Percentiles rank a stretch among this genome's conserved stretches.
These are phyloP conservation scores for Tenualosa ilisha DNA, from an alignment of 2,797 vertebrate genomes.

Conservation along the genomic window DNA sequence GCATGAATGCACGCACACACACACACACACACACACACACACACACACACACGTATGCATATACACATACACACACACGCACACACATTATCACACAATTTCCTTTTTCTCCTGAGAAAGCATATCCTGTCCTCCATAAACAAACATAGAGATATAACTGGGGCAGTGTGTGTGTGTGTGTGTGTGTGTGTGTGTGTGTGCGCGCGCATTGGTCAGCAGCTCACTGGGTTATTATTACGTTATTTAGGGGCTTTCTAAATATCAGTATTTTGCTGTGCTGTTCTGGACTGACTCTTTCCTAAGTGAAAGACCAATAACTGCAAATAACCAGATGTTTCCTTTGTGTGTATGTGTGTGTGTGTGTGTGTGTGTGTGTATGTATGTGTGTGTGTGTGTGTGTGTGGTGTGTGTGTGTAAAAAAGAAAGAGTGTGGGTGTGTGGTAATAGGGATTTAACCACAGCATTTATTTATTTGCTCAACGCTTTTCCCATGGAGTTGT, in stretches of 20 bases:
- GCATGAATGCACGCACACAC: not conserved
- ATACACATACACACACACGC: constrained; percentile 37
- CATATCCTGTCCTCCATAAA: constrained; percentile 57
- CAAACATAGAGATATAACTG: constrained; percentile 51
- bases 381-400: not conserved
- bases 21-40: constrained; percentile 35
- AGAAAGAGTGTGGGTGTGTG: not conserved
- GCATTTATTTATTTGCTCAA: constrained; percentile 34
- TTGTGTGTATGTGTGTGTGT: not conserved
- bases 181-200: not conserved
- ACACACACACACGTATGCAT: constrained; percentile 21
- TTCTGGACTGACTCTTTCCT: not conserved
- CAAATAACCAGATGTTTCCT: constrained; percentile 20
- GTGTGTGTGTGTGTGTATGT: not conserved
- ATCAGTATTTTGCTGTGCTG: not conserved
- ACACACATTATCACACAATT: too few relatives aligned
- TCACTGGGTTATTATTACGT: not conserved
- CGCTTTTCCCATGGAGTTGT: constrained; percentile 32
- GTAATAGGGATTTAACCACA: constrained; percentile 6
- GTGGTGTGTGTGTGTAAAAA: not conserved
- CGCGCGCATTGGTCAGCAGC: not conserved
- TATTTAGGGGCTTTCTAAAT: not conserved
- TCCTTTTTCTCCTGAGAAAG: constrained; percentile 39
- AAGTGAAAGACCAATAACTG: not conserved
- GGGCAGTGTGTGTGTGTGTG: constrained; percentile 7